Evolutionary conservation across 1,140 invertebrate species (phyloP), one percentile per base, ranked within the genome.

Genomic region (Batillaria attramentaria): DNA sequence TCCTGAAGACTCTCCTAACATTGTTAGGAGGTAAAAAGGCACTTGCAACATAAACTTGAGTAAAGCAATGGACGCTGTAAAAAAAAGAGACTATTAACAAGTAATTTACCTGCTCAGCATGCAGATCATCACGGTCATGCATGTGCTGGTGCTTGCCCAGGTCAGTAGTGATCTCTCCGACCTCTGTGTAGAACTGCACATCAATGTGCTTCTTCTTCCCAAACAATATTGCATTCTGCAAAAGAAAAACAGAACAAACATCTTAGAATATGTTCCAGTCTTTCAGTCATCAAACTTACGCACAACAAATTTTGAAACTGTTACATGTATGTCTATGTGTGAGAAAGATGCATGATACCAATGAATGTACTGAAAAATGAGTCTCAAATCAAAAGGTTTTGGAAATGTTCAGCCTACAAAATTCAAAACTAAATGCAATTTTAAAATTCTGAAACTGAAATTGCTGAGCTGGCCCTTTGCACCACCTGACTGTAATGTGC

Each of bases 111-210:
- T 99, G 98, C 92, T 99, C 99, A 28, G 98, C 97, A 6, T 98
- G 97, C 65, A 99, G 92, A 93, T 99, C 99, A 92, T 99, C 99
- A 65, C 98, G 93, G 91, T 99, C 99, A 88, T 99, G 98, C 98
- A 99, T 99, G 89, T 99, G 97, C 89, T 99, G 98, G 92, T 99
- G 98, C 91, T 99, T 99, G 57, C 98, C 98, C 78, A 99, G 92
- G 94, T 99, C 99, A 2, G 99, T 99, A 0, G 98, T 99, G 60
- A 99, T 99, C 92, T 99, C 99, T 86, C 99, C 99, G 72, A 99
- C 99, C 92, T 99, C 99, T 0, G 98, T 99, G 90, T 99, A 99
- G 92, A 99, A 99, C 89, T 99, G 98, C 4, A 99, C 98, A 92
- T 99, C 98, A 8, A 97, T 94, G 87, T 99, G 98, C 89, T 99